Percentiles rank a stretch among this genome's conserved stretches.
Conservation (phyloP, 2,797 vertebrate species). For the Alosa sapidissima region DNA sequence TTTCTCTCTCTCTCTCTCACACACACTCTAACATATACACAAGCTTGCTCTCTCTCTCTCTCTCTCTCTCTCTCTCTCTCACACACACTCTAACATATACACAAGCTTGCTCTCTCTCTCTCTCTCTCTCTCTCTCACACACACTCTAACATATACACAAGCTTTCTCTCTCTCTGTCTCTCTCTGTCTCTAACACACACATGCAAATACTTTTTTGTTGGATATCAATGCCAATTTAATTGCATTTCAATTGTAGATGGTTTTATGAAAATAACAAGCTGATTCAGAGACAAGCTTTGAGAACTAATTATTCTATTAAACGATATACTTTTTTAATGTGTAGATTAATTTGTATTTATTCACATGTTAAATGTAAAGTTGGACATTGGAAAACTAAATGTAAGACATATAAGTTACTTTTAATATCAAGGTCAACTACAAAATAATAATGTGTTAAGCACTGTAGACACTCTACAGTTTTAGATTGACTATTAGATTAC, state of each 20-base stretch:
- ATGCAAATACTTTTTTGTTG: constrained; percentile 5
- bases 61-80: not conserved
- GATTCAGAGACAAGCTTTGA: not conserved
- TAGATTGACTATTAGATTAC: too few species aligned
- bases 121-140: not conserved
- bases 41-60: too few species aligned
- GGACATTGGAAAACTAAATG: too few species aligned
- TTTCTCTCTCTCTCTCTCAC: constrained; percentile 18
- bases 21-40: not conserved
- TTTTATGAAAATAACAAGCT: not conserved
- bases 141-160: not conserved
- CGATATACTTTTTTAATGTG: too few species aligned
- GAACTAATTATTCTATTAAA: too few species aligned
- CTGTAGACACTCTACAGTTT: too few species aligned
- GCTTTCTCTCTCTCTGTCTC: constrained; percentile 2
- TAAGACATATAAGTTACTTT: too few species aligned
- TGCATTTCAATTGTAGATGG: not conserved
- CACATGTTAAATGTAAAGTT: too few species aligned
- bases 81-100: not conserved
- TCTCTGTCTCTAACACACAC: not conserved
- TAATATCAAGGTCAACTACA: too few species aligned
- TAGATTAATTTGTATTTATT: too few species aligned
- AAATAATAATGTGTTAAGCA: too few species aligned
- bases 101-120: too few species aligned
- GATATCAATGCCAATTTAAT: constrained; percentile 29